phyloP scores from a whole-genome alignment of 2,113 vertebrate genomes.

The Micronycteris hirsuta region DNA sequence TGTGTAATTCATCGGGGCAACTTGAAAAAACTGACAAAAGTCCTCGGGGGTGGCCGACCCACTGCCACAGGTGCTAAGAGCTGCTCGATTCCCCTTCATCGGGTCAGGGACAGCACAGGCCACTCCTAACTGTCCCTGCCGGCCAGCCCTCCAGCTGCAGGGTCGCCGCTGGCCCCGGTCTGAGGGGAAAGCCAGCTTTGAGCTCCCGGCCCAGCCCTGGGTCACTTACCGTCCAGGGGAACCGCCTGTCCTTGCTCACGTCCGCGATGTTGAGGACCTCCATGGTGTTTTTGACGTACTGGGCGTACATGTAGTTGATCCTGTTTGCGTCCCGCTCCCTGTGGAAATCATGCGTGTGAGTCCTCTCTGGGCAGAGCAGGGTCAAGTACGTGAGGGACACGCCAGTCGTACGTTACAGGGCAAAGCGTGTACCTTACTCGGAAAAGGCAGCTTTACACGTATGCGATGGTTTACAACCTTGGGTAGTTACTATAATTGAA shows the following conservation, averaged over 20 bases:
- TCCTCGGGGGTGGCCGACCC: not conserved
- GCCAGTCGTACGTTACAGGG: no score
- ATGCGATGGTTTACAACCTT: not conserved
- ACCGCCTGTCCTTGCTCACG: slow-evolving; percentile 89
- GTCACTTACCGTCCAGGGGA: slow-evolving; percentile 93
- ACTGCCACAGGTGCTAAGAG: accelerated
- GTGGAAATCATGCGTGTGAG: slow-evolving; percentile 62
- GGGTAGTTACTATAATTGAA: not conserved
- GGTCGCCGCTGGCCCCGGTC: not conserved
- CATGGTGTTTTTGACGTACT: slow-evolving; percentile 95
- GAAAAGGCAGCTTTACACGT: not conserved
- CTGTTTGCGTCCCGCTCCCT: slow-evolving; percentile 89
- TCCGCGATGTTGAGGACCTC: slow-evolving; percentile 93
- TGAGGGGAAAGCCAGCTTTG: not conserved
- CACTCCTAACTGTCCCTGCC: not conserved
- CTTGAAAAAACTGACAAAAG: no score
- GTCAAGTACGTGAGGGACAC: not conserved
- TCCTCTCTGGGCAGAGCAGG: not conserved
- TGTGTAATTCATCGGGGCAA: no score
- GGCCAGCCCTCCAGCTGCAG: not conserved
- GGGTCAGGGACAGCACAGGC: not conserved
- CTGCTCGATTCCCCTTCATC: not conserved
- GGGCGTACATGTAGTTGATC: slow-evolving; percentile 98
- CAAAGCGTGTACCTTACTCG: no score
- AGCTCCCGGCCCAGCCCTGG: not conserved